Evolutionary conservation across 2,797 vertebrate genomes (phyloP).

Genomic region (Anisognathus igniventris): DNA sequence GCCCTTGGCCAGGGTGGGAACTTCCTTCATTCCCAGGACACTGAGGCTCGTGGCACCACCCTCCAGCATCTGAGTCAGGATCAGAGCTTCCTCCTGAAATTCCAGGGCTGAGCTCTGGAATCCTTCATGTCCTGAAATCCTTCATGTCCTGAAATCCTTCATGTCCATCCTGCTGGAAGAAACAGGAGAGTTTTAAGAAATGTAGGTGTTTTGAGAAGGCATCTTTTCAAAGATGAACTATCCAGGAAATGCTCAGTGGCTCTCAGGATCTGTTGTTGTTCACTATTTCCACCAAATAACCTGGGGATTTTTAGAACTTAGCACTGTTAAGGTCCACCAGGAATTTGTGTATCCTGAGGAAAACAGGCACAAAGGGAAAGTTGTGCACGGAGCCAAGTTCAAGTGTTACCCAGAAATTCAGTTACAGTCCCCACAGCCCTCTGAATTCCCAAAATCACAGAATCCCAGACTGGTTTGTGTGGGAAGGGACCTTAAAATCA

Average conservation of each 20-base stretch:
- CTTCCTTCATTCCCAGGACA: not conserved
- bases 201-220: not conserved
- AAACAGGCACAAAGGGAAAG: not conserved
- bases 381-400: not conserved
- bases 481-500: not conserved
- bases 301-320: not conserved
- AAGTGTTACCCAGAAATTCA: not conserved
- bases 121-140: not conserved
- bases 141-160: not conserved
- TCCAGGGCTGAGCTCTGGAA: not conserved
- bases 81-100: not conserved
- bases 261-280: not conserved
- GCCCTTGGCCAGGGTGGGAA: not conserved
- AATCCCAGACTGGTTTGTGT: not conserved
- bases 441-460: not conserved
- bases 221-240: not conserved
- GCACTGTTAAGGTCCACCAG: not conserved
- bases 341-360: not conserved
- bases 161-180: fast-evolving
- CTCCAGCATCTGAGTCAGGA: not conserved
- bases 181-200: not conserved
- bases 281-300: not conserved
- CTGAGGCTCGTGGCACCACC: not conserved
- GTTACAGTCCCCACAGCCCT: not conserved
- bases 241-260: not conserved